phyloP scores from a whole-genome alignment of 2,113 vertebrate genomes.

The Zapornia atra region DNA sequence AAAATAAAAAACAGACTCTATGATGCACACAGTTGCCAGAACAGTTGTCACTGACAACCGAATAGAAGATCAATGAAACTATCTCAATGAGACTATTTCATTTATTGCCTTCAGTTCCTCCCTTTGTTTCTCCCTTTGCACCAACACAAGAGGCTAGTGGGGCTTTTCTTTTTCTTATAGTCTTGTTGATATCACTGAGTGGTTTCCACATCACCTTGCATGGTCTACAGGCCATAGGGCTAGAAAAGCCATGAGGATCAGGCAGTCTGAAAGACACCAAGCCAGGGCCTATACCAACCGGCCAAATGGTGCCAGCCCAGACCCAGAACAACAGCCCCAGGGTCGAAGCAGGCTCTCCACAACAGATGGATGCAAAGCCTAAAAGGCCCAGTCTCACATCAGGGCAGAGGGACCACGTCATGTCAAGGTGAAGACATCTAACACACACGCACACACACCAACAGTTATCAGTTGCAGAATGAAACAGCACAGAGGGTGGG shows the following conservation, averaged over 20 bases:
- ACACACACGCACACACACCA: fast-evolving
- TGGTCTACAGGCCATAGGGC: not conserved
- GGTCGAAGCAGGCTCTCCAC: not conserved
- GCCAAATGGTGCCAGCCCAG: not conserved
- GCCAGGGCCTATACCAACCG: not conserved
- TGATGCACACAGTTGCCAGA: not conserved
- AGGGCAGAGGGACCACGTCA: not conserved
- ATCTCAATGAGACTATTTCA: not conserved
- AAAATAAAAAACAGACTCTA: not conserved
- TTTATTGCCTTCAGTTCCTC: not conserved
- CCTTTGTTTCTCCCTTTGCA: not conserved
- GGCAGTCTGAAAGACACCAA: not conserved
- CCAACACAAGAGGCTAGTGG: not conserved
- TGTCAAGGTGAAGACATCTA: not conserved
- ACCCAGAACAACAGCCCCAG: not conserved
- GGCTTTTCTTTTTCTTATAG: not conserved
- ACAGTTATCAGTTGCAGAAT: not conserved
- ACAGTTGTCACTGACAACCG: not conserved
- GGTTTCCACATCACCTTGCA: not conserved
- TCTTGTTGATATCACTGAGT: not conserved
- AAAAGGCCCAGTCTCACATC: not conserved
- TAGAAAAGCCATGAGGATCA: not conserved
- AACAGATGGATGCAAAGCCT: not conserved
- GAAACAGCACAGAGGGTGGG: not conserved
- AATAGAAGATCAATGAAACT: not conserved